A percentile compares a stretch with the other conserved stretches of the same genome.
These are phyloP conservation scores for Nomada ruficornis DNA, from an alignment of 2,888 invertebrate species.

Conservation along the genomic window DNA sequence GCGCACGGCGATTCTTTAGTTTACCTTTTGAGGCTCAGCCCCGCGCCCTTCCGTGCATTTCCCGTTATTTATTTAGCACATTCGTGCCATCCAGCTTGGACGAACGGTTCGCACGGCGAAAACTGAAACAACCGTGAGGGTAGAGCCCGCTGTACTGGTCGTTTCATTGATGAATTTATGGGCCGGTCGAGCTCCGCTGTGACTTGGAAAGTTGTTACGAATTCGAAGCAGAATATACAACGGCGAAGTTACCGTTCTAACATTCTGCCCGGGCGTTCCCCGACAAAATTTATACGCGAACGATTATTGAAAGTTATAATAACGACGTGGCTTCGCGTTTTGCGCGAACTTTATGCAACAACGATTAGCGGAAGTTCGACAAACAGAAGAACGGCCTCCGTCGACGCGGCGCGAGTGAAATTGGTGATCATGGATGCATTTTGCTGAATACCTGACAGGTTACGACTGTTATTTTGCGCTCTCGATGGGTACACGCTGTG, in stretches of 20 bases:
- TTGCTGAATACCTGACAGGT: neutral
- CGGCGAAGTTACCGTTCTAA: slow-evolving; percentile 35
- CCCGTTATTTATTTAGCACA: slow-evolving; percentile 69
- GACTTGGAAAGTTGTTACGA: slow-evolving; percentile 54
- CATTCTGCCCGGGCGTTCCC: slow-evolving; percentile 4
- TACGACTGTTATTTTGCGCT: neutral
- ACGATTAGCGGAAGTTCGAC: slow-evolving; percentile 25
- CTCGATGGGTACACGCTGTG: neutral
- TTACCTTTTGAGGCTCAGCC: slow-evolving; percentile 69
- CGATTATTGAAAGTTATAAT: slow-evolving; percentile 55
- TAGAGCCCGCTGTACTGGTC: slow-evolving; percentile 1
- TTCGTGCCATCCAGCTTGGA: slow-evolving; percentile 15
- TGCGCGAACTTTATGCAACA: slow-evolving; percentile 17
- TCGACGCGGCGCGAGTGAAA: neutral
- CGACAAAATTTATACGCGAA: slow-evolving; percentile 29
- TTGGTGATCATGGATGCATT: slow-evolving; percentile 11
- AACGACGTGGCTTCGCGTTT: neutral
- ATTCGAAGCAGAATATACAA: slow-evolving; percentile 39
- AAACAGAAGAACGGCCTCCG: neutral
- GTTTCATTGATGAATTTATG: slow-evolving; percentile 55
- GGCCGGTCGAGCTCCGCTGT: neutral
- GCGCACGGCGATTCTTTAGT: slow-evolving; percentile 69
- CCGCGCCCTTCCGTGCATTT: slow-evolving; percentile 43
- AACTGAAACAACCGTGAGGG: slow-evolving; percentile 38
- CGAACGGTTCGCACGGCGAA: slow-evolving; percentile 9